Evolutionary conservation across 2,113 vertebrate species (phyloP).

Genomic region (Gobiocypris rarus): DNA sequence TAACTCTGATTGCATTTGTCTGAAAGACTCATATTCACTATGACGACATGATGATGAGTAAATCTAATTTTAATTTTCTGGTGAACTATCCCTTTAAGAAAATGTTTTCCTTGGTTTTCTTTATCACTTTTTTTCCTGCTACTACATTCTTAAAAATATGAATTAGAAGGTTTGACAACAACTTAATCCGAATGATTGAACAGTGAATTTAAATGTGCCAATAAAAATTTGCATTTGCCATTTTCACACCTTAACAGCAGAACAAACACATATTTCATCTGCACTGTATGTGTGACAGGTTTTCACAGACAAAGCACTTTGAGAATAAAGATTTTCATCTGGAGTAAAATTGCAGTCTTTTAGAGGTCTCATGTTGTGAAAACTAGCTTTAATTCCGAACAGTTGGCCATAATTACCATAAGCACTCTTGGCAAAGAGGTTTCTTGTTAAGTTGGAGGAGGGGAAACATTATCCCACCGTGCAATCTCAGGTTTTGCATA

Average conservation of each 20-base stretch:
- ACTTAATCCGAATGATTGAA: not conserved
- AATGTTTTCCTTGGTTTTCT: no score
- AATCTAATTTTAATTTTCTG: no score
- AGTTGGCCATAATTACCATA: constrained; percentile 49
- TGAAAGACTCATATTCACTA: no score
- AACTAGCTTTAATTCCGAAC: constrained; percentile 56
- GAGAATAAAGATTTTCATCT: constrained; percentile 37
- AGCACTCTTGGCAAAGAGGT: constrained; percentile 36
- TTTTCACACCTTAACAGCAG: not conserved
- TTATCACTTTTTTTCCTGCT: no score
- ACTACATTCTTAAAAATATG: no score
- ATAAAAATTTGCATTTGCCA: not conserved
- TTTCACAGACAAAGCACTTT: constrained; percentile 2
- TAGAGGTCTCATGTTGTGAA: constrained; percentile 54
- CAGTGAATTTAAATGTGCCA: not conserved
- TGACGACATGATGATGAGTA: no score
- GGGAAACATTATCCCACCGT: constrained; percentile 37
- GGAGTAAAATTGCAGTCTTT: constrained; percentile 44
- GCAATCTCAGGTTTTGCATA: constrained; percentile 23
- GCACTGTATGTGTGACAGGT: not conserved
- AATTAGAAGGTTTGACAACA: not conserved
- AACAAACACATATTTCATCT: not conserved
- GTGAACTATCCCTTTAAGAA: no score
- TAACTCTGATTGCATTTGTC: no score
- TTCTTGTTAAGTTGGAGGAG: constrained; percentile 42